Base-by-base conservation (phyloP, 2,113 vertebrate genomes). In the Camelus bactrianus region DNA sequence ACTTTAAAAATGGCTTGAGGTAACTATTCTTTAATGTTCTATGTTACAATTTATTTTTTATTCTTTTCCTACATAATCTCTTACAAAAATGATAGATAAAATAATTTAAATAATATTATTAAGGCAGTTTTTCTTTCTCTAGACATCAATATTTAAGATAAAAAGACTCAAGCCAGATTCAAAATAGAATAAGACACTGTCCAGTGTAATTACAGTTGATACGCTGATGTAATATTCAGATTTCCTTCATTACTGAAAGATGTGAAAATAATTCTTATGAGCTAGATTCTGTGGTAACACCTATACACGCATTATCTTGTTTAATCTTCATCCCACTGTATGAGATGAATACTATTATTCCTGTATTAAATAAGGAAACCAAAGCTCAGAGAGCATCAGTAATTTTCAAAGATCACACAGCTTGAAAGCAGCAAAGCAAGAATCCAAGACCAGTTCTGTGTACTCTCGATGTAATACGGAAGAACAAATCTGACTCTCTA, bases 241-340 rank as follows among this genome's bases (percentile, higher is more conserved):
- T 77, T 91, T 79, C 52, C 64, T 70, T 72, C 32, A 60, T 30
- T 62, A 22, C 17, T 62, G 14, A 79, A 80, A 79, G 38, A 80
- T 80, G 79, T 60, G 80, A 89, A 87, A 87, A 76, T 77, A 93
- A 52, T 46, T 81, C 58, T 52, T 87, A 86, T 77, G 42, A 77
- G 5, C 65, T 64, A n/a, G 22, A 80, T 60, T 38, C 13, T 42
- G 2, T 54, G 30, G 46, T 64, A 79, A 87, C 22, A 42, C 20
- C 22, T 65, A 26, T 46, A 64, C 4, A 19, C 32, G 17, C 15
- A 56, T 62, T 69, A 24, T 46, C 42, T 54, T 54, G 30, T 79
- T 95, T 70, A 32, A 91, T 62, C 22, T 86, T 65, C 14, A 19
- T 50, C 30, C 48, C 4, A 50, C 20, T 64, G 15, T 5, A 1